Percentiles rank a stretch among this genome's conserved stretches.
These are phyloP conservation scores for Fringilla coelebs DNA, from an alignment of 2,797 vertebrate genomes.

Conservation along the genomic window DNA sequence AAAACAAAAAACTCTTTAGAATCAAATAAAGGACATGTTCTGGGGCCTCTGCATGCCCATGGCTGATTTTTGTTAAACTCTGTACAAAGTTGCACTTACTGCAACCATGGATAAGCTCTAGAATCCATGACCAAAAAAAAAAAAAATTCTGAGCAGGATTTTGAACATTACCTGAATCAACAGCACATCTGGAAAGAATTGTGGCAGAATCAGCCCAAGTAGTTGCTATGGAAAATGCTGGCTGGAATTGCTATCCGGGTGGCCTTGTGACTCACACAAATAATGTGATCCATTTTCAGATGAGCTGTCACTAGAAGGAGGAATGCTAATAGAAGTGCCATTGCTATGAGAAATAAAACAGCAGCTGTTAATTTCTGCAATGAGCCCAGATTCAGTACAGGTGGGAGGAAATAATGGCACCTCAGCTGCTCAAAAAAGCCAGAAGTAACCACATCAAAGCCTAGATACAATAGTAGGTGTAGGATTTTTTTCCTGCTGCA, in stretches of 20 bases:
- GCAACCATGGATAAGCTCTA: background rate
- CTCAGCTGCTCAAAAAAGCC: background rate
- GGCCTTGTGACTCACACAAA: constrained; percentile 65
- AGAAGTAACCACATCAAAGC: background rate
- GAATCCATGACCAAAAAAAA: constrained; percentile 16
- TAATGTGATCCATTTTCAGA: constrained; percentile 42
- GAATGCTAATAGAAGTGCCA: constrained; percentile 1
- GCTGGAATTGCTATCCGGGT: constrained; percentile 56
- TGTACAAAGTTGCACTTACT: background rate
- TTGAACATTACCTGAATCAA: constrained; percentile 62
- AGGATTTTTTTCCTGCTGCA: background rate
- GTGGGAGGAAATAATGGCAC: background rate
- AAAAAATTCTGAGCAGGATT: background rate
- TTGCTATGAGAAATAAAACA: background rate
- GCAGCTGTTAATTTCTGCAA: constrained; percentile 17
- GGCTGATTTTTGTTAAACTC: background rate
- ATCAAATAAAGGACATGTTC: background rate
- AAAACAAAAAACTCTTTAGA: background rate
- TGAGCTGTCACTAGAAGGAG: background rate
- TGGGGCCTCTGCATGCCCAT: background rate
- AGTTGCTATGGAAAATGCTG: constrained; percentile 61
- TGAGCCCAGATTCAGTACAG: background rate
- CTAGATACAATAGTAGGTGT: background rate
- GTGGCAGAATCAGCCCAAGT: constrained; percentile 30
- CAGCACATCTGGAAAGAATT: constrained; percentile 73